Conservation (phyloP, 35 echinoderm and acorn worm genomes). For the Lytechinus variegatus region DNA sequence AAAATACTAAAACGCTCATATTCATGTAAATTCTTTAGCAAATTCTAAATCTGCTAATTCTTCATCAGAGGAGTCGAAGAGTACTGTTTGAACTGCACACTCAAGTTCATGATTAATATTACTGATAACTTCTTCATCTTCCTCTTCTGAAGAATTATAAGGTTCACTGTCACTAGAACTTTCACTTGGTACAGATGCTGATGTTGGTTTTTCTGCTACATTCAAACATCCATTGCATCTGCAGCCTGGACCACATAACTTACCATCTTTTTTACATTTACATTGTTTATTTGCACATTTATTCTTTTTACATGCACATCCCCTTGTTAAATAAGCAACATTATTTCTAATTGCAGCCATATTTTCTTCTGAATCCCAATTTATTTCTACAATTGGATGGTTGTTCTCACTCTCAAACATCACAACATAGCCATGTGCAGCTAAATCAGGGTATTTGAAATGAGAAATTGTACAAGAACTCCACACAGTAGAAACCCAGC, state of each 20-base stretch:
- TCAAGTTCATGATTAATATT: background rate
- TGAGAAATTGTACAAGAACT: background rate
- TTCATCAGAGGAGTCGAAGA: slow-evolving; percentile 23
- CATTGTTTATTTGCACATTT: slow-evolving; percentile 48
- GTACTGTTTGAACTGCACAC: no score
- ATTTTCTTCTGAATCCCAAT: slow-evolving; percentile 54
- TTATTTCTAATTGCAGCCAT: slow-evolving; percentile 52
- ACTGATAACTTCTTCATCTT: background rate
- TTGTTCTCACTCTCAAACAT: background rate
- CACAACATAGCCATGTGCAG: slow-evolving; percentile 48
- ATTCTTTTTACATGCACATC: slow-evolving; percentile 60
- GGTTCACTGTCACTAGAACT: slow-evolving; percentile 22
- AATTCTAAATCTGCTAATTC: slow-evolving; percentile 38
- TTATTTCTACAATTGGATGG: background rate
- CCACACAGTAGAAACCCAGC: slow-evolving; percentile 61
- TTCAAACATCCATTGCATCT: slow-evolving; percentile 59
- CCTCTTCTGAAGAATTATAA: slow-evolving; percentile 34
- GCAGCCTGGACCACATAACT: slow-evolving; percentile 55
- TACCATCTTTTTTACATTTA: slow-evolving; percentile 54
- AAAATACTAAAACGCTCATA: background rate
- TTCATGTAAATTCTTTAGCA: slow-evolving; percentile 18
- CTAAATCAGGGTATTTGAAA: slow-evolving; percentile 45
- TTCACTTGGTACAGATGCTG: slow-evolving; percentile 13
- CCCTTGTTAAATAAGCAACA: slow-evolving; percentile 57
- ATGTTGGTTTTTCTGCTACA: slow-evolving; percentile 21